Base-by-base conservation (phyloP, 2,888 invertebrate species). In the Diachrysia chrysitis region DNA sequence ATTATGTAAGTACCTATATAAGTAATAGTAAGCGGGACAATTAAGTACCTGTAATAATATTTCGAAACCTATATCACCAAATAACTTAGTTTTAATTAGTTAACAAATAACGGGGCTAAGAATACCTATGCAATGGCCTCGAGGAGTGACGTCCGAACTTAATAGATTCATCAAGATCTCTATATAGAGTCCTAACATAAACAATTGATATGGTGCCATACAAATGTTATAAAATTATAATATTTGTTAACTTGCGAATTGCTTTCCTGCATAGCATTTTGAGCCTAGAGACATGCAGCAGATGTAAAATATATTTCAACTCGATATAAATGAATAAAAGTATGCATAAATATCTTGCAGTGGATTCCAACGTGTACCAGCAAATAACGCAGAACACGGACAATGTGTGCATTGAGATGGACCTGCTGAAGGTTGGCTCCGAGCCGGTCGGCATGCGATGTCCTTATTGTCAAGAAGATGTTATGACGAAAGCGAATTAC, bases 391-490 rank as follows among this genome's bases (percentile, higher is more conserved):
- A 91, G 72, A 89, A 88, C 68, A 85, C 89, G 5, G 90, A 91
- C 55, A 83, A 83, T 71, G 90, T 91, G 55, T 89, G 83, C 69
- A 92, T 95, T 19, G 95, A 95, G 81, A 90, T 95, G 92, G 95
- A 95, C 62, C 78, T 95, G 4, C 78, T 95, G 46, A 91, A 91
- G 51, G 95, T 95, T 0, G 95, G 95, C 0, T 94, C 95, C 4
- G 95, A 95, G 78, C 95, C 95, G 0, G 92, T 95, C 25, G 95
- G 95, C 16, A 92, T 95, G 88, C 88, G 92, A 3, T 95, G 95
- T 69, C 93, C 94, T 0, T 82, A 90, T 74, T 95, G 95, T 73
- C 89, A 89, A 9, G 95, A 95, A 67, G 95, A 95, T 66, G 85
- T 94, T 57, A 95, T 95, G 95, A 94, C 95, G 2, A 87, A 74